Evolutionary conservation across 2,113 vertebrate genomes (phyloP), one percentile per base, ranked within the genome.

Genomic region (Burhinus oedicnemus): DNA sequence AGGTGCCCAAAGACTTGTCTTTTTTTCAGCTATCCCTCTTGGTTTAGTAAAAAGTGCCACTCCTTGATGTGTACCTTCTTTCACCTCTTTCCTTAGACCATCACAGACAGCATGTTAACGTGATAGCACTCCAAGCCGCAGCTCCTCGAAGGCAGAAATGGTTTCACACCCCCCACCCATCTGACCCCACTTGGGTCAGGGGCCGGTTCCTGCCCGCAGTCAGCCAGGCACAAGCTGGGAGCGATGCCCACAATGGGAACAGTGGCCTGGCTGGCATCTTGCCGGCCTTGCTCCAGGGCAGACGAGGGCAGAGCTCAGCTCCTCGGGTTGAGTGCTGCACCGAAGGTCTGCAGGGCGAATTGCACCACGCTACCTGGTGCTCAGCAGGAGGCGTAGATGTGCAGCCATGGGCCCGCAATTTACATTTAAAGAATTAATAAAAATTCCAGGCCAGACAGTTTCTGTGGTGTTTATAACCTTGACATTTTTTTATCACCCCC

Each of bases 401-500:
- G 92, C 94, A 70, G 89, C 96, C 83, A 16, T 76, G 94, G 72
- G 95, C 81, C 78, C 20, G 13, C 79, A 93, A 98, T 98, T 98
- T 98, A 96, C 98, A 98, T 98, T 97, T 98, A 98, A 98, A 98
- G 93, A 98, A 98, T 98, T 98, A 96, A 98, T 98, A 98, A 98
- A 98, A 98, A 98, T 98, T 98, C 98, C 98, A 97, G 57, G 87
- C 97, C 95, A 91, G 95, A 96, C 95, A 92, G 60, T 92, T 85
- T 74, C 95, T 94, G 94, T 88, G 72, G 96, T 80, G 94, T 97
- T 98, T 98, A 97, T 98, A 97, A 97, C 98, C 98, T 98, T 98
- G 97, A 97, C 87, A 30, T 97, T 97, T 96, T 92, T 96, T 95
- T 95, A 94, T 97, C 95, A 96, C 97, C 96, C 90, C 96, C 97